Percentiles rank a stretch among this genome's conserved stretches.
Evolutionary conservation across 2,888 invertebrate genomes (phyloP).

Genomic region (Microctonus brassicae): DNA sequence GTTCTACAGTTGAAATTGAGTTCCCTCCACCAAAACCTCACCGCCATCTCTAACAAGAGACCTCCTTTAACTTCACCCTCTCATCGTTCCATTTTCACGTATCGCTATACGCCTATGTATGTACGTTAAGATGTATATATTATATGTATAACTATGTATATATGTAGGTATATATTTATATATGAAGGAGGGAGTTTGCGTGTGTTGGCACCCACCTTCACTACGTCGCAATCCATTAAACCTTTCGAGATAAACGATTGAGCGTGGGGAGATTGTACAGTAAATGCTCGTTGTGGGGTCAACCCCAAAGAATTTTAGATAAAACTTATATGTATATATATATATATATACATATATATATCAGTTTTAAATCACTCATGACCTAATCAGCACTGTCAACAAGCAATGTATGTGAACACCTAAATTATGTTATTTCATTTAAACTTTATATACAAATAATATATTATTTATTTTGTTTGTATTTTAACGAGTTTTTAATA

Average conservation of each 20-base stretch:
- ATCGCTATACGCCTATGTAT: conserved; percentile 36
- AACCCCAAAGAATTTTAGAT: conserved; percentile 28
- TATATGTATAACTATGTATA: too few species aligned
- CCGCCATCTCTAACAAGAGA: conserved; percentile 3
- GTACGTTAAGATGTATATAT: too few species aligned
- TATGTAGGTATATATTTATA: neutral
- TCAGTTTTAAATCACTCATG: neutral
- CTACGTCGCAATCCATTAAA: conserved; percentile 60
- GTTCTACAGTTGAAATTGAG: conserved; percentile 40
- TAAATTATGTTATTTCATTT: neutral
- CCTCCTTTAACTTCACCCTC: conserved; percentile 26
- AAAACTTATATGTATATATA: conserved; percentile 8
- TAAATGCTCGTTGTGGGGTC: conserved; percentile 27
- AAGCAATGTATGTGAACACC: neutral
- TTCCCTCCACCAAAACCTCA: conserved; percentile 11
- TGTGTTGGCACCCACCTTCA: conserved; percentile 45
- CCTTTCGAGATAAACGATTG: conserved; percentile 53
- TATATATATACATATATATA: neutral
- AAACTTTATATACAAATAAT: too few species aligned
- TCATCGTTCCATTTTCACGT: neutral
- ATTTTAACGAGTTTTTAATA: too few species aligned
- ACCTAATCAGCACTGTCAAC: conserved; percentile 1
- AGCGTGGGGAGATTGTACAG: conserved; percentile 41
- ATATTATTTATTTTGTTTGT: too few species aligned
- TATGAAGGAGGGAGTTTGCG: conserved; percentile 36